Evolutionary conservation across 2,113 vertebrate species (phyloP).

Genomic region (Andinoacara biseriatus): DNA sequence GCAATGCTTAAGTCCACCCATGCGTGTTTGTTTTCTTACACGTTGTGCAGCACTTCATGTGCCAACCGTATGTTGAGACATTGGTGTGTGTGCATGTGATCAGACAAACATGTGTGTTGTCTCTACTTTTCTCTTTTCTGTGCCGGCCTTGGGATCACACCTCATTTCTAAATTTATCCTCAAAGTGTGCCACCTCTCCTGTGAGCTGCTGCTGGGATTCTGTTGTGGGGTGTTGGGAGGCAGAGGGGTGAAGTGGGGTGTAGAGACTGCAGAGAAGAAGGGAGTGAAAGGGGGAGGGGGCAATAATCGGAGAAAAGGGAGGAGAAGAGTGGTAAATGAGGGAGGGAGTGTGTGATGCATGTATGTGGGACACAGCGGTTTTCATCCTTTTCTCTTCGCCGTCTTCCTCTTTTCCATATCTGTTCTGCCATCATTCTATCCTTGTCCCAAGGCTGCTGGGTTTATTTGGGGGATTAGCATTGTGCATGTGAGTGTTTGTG

Average conservation of each 20-base stretch:
- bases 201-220: slow-evolving; percentile 89
- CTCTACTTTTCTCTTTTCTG: slow-evolving; percentile 53
- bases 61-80: slow-evolving; percentile 16
- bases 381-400: slow-evolving; percentile 59
- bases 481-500: slow-evolving; percentile 37
- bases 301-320: slow-evolving; percentile 59
- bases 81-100: slow-evolving; percentile 28
- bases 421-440: slow-evolving; percentile 76
- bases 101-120: slow-evolving; percentile 51
- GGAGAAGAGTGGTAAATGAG: slow-evolving; percentile 31
- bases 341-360: slow-evolving; percentile 2
- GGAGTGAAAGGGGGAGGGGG: slow-evolving; percentile 18
- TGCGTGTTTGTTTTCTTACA: neutral
- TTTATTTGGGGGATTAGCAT: slow-evolving; percentile 59
- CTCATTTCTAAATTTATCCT: slow-evolving; percentile 86
- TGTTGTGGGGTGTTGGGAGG: slow-evolving; percentile 38
- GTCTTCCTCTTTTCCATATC: slow-evolving; percentile 82
- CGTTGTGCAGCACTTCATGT: neutral
- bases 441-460: slow-evolving; percentile 51
- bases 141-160: slow-evolving; percentile 81
- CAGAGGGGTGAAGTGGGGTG: slow-evolving; percentile 32
- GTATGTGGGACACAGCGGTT: slow-evolving; percentile 82
- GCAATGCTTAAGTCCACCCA: neutral
- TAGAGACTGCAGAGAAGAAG: slow-evolving; percentile 43
- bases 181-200: slow-evolving; percentile 94